Evolutionary conservation across 35 echinoderm and acorn worm genomes (phyloP), one percentile per base, ranked within the genome.

Genomic region (Patiria miniata): DNA sequence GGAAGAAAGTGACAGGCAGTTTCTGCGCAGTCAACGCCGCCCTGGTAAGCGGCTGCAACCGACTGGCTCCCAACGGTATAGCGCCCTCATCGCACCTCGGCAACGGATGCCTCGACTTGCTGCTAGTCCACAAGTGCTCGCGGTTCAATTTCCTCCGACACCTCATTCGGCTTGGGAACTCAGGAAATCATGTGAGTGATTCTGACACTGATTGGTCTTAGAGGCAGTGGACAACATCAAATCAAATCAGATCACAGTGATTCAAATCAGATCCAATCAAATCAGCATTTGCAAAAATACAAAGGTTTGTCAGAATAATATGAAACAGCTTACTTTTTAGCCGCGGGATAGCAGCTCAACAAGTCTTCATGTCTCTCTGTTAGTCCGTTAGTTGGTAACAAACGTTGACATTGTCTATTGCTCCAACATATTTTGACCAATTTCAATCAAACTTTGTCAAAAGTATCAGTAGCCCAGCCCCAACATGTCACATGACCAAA

Each of bases 81-180:
- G 93, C 95, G 17, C 95, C 91, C 1, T 85, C 95, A 5, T 92
- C 91, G 28, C 95, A 97, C 61, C 92, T 97, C 15, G 95, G 91
- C 17, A 94, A 97, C 21, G 95, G 95, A 10, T 97, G 95, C 51
- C 68, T 97, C 21, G 95, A 97, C 77, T 84, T 97, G 23, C 77
- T 97, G 37, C 77, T 97, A 17, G 95, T 97, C 19, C 86, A 83
- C 55, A 78, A 92, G 19, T 97, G 95, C 40, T 94, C 91, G 42
- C 68, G 95, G 65, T 58, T 94, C 54, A 79, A 94, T 39, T 97
- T 91, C 69, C 87, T 97, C 36, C 83, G 92, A 68, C 89, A 94
- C 81, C 57, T 97, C 81, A 73, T 94, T n/a, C 61, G 89, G 37
- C 65, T 97, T 22, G 80, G 83, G 9, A 61, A 55, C 36, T 87